Evolutionary conservation across 2,888 invertebrate species (phyloP), one percentile per base, ranked within the genome.

Genomic region (Zhuqinia jingwanae): DNA sequence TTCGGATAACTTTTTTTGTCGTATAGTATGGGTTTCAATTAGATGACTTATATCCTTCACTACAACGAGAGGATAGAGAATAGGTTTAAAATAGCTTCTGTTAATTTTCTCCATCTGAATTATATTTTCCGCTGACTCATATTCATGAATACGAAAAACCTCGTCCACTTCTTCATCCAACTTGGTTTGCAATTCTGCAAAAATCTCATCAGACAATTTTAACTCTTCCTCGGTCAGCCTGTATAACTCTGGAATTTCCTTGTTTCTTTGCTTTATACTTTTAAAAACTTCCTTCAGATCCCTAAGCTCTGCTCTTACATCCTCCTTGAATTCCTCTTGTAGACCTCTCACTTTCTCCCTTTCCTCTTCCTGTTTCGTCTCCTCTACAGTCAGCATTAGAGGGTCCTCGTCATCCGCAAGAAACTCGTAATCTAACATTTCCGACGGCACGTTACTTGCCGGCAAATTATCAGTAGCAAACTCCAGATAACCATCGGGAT

Each of bases 41-140:
- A 70, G 70, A 58, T 90, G 90, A 27, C 89, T 87, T 56, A 96
- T 94, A 0, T 94, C 94, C 73, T 92, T 92, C 0, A 96, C 92
- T 17, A 93, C 93, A 75, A 95, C 94, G 0, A 95, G 95, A 91
- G 94, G 95, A 27, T 94, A 93, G 83, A 95, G 95, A 47, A 96
- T 92, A 10, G 95, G 94, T 85, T 95, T 93, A 20, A 96, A 94
- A 90, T 96, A 96, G 90, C 95, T 94, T 6, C 94, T 93, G 91
- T 94, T 93, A 91, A 96, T 93, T 91, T 96, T 96, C 27, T 94
- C 91, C 17, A 95, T 92, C 20, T 93, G 94, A 2, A 96, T 91
- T 89, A 94, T 94, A 0, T 95, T 95, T 88, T 95, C 96, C 90
- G 96, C 95, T 1, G 96, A 93, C 88, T 95, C 94, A 91, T 95